These are phyloP conservation scores for Kryptopterus vitreolus DNA, from an alignment of 2,797 vertebrate genomes.

Conservation along the genomic window DNA sequence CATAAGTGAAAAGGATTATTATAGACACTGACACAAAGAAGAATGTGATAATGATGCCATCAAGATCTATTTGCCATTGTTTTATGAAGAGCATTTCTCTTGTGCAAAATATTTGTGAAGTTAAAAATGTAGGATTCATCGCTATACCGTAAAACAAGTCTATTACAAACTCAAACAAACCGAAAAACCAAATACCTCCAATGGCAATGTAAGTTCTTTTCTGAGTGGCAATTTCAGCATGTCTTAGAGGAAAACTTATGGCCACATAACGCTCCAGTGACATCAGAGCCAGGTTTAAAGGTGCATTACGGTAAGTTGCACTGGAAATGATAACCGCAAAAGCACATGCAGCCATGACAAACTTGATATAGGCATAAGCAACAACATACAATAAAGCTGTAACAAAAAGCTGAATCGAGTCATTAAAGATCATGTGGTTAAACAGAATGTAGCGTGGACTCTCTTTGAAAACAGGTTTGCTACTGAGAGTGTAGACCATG, in stretches of 20 bases:
- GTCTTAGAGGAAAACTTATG: constrained; percentile 66
- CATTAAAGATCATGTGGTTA: constrained; percentile 56
- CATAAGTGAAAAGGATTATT: constrained; percentile 46
- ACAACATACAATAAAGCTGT: constrained; percentile 48
- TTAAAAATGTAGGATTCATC: constrained; percentile 12
- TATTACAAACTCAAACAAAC: neutral
- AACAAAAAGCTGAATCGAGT: constrained; percentile 54
- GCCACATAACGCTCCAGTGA: constrained; percentile 69
- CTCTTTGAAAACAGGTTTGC: constrained; percentile 58
- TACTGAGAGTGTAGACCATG: constrained; percentile 58
- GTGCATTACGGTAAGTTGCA: constrained; percentile 48
- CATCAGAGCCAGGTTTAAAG: constrained; percentile 68
- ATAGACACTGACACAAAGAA: constrained; percentile 41
- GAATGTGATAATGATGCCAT: constrained; percentile 29
- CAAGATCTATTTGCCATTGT: too few relatives aligned
- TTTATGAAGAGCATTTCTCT: too few relatives aligned
- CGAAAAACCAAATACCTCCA: constrained; percentile 52
- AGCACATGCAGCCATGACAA: constrained; percentile 57
- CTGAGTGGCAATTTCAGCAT: constrained; percentile 58
- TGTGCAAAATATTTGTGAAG: too few relatives aligned
- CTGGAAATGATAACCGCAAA: constrained; percentile 5
- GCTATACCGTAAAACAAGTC: constrained; percentile 1
- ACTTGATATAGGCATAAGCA: neutral
- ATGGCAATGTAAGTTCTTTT: constrained; percentile 55
- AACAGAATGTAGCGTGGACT: constrained; percentile 62